These are phyloP conservation scores for Meda fulgida DNA, from an alignment of 2,797 vertebrate genomes.

Conservation along the genomic window DNA sequence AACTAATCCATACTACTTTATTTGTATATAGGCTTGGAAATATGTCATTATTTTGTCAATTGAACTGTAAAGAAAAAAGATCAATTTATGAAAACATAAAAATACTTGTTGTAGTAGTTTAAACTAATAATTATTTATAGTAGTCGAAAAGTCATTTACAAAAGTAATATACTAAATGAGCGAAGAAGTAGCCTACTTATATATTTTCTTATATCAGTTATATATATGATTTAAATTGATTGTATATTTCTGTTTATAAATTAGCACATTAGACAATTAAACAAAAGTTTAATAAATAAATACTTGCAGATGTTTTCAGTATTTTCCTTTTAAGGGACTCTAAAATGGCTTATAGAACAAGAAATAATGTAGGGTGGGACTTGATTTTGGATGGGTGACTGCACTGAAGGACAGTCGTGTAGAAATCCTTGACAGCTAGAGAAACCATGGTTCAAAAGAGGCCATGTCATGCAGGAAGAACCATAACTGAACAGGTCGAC, in stretches of 20 bases:
- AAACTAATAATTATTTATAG: neutral
- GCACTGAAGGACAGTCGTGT: neutral
- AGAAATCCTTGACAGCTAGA: neutral
- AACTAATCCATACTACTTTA: neutral
- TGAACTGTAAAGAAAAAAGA: neutral
- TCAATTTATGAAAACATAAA: neutral
- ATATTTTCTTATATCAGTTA: too few species aligned
- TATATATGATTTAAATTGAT: neutral
- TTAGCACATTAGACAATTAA: neutral
- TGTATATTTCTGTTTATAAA: neutral
- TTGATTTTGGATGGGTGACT: too few species aligned
- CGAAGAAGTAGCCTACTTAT: neutral
- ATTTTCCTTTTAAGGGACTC: neutral
- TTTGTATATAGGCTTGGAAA: neutral
- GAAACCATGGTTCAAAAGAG: neutral
- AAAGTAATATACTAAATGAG: neutral
- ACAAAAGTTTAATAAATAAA: neutral
- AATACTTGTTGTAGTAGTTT: neutral
- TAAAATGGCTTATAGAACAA: too few species aligned
- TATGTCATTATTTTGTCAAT: neutral
- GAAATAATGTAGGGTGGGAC: too few species aligned
- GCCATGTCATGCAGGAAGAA: conserved; percentile 6
- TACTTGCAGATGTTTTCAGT: neutral
- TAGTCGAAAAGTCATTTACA: neutral
- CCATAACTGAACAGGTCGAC: conserved; percentile 14